Base-by-base conservation (phyloP, 2,888 invertebrate species). In the Escarpia spicata region DNA sequence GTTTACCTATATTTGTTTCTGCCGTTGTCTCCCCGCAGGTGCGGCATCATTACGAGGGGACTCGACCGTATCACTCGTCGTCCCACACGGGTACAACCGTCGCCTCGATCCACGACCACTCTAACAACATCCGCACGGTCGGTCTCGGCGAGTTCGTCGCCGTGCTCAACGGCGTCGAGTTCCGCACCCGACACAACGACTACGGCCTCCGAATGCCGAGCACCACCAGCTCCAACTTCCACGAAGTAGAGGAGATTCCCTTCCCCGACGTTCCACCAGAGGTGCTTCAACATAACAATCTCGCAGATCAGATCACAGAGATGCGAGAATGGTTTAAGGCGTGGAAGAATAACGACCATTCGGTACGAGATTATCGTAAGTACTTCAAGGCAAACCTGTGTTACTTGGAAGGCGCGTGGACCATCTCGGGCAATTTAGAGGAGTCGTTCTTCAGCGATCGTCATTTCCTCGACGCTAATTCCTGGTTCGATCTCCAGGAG, bases 351-450 rank as follows among this genome's bases (percentile, higher is more conserved):
- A 95, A 95, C 60, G 93, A 95, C 92, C 91, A 92, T 10, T 92
- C 93, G 0, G 93, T 93, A n/a, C 92, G 95, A 90, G 94, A 95
- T 92, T 96, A 95, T 94, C 92, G 93, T 60, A 94, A 94, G 12
- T 96, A 95, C 93, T 96, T 96, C 94, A 95, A 95, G 92, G 95
- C 96, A 0, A 93, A 94, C 26, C 92, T 96, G 37, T 95, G 95
- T 92, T 95, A 95, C 93, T 93, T 95, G 92, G 96, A 95, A 91
- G 96, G 95, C 0, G 95, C 94, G 8, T 96, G 96, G 96, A 95
- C 95, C 6, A 94, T 43, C 15, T 90, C 92, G 9, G 92, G 94
- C 93, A 26, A 12, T 4, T 19, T 95, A 0, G 94, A 94, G 12
- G 96, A 96, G 92, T 95, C 95, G 0, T 96, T 96, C 92, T 92